These are phyloP conservation scores for Dicroscelio sp. DNA, from an alignment of 2,888 invertebrate genomes.

Conservation along the genomic window DNA sequence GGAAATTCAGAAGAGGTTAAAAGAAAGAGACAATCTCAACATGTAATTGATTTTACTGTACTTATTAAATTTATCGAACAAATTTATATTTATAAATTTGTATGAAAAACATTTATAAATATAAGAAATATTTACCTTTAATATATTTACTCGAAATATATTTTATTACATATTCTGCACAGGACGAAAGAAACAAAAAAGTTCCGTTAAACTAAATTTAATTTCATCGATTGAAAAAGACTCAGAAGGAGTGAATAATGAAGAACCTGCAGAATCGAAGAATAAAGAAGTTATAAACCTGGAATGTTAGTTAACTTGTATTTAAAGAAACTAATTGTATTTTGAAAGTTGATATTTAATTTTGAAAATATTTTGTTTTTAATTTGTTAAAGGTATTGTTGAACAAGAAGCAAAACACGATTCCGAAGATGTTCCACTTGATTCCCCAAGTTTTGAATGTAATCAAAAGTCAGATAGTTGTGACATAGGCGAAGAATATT, in stretches of 20 bases:
- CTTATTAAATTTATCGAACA: background rate
- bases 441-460: background rate
- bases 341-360: slow-evolving; percentile 21
- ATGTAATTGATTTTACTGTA: slow-evolving; percentile 9
- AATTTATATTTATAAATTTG: background rate
- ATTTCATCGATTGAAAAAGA: slow-evolving; percentile 1
- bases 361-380: slow-evolving; percentile 19
- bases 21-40: background rate
- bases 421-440: slow-evolving; percentile 4
- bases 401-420: background rate
- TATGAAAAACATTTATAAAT: slow-evolving; percentile 1
- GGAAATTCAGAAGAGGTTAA: background rate
- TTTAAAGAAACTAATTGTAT: background rate
- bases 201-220: background rate
- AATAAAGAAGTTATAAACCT: background rate
- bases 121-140: background rate
- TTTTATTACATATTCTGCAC: background rate
- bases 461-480: background rate
- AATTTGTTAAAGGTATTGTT: background rate
- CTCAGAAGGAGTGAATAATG: background rate
- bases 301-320: background rate
- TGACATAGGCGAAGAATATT: background rate
- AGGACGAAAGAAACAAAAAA: slow-evolving; percentile 11
- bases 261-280: background rate
- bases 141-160: background rate